Evolutionary conservation across 2,797 vertebrate genomes (phyloP).

Genomic region (Furcifer pardalis): DNA sequence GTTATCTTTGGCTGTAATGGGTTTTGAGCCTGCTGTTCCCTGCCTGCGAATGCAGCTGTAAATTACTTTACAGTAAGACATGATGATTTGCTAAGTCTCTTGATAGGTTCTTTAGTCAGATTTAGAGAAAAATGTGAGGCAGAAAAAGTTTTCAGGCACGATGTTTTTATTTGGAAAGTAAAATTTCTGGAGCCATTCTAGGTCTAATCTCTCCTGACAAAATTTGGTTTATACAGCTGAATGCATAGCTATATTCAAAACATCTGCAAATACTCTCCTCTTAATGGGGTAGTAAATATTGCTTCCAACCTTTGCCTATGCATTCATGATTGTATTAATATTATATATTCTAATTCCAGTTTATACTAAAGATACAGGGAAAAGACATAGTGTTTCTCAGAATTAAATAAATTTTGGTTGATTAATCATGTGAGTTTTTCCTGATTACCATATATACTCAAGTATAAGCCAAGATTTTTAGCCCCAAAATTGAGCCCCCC

Average conservation of each 20-base stretch:
- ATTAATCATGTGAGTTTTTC: not conserved
- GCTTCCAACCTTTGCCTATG: slow-evolving; percentile 5
- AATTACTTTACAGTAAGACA: slow-evolving; percentile 82
- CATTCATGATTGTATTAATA: not conserved
- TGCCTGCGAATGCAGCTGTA: slow-evolving; percentile 76
- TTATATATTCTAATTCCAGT: slow-evolving; percentile 16
- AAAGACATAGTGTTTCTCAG: not conserved
- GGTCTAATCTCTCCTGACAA: slow-evolving; percentile 5
- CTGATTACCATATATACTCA: no score
- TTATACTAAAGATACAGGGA: not conserved
- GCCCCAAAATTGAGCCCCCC: no score
- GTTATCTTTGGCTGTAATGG: slow-evolving; percentile 81
- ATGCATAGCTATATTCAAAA: slow-evolving; percentile 33
- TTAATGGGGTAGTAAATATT: slow-evolving; percentile 33
- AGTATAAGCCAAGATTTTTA: no score
- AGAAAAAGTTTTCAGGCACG: slow-evolving; percentile 59
- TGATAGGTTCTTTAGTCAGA: slow-evolving; percentile 76
- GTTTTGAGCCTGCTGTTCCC: slow-evolving; percentile 75
- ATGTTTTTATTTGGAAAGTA: slow-evolving; percentile 25
- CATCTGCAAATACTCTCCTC: slow-evolving; percentile 23
- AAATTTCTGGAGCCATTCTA: slow-evolving; percentile 46
- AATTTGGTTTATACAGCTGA: slow-evolving; percentile 37
- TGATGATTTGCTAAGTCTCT: slow-evolving; percentile 80
- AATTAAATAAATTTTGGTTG: not conserved
- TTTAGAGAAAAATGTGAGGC: slow-evolving; percentile 82